These are phyloP conservation scores for Aphelenchoides avenae DNA, from an alignment of 1,140 invertebrate species.

Conservation along the genomic window DNA sequence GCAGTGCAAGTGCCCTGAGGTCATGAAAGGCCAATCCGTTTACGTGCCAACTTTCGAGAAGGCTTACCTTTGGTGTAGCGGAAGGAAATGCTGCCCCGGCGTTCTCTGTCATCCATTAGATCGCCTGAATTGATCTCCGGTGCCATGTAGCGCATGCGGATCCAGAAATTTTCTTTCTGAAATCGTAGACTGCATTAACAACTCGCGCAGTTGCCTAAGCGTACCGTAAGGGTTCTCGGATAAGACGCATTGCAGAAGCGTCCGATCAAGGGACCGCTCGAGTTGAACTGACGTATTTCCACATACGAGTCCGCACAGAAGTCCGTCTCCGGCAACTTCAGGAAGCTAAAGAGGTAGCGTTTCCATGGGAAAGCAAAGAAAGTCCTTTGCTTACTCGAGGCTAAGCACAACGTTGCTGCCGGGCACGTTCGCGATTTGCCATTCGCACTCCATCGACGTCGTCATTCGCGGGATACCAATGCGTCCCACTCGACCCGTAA, in stretches of 20 bases:
- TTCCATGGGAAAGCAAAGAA: not conserved
- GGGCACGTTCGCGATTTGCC: conserved; percentile 15
- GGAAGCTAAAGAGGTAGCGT: conserved; percentile 10
- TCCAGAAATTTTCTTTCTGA: conserved; percentile 38
- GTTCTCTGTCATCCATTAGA: not conserved
- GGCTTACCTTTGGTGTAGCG: too few relatives aligned
- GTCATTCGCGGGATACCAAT: conserved; percentile 9
- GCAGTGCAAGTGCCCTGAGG: too few relatives aligned
- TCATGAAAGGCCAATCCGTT: too few relatives aligned
- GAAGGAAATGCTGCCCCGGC: too few relatives aligned
- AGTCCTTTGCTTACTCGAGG: conserved; percentile 9
- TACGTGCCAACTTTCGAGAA: too few relatives aligned
- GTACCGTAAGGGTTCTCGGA: conserved; percentile 24
- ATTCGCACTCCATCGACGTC: conserved; percentile 29
- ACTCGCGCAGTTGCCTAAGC: too few relatives aligned
- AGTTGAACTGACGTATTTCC: conserved; percentile 39
- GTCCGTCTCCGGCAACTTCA: conserved; percentile 30
- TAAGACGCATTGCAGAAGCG: conserved; percentile 32
- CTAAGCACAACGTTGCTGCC: conserved; percentile 21
- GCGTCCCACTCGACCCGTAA: conserved; percentile 1
- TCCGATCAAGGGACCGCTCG: conserved; percentile 36
- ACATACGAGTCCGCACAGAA: conserved; percentile 47
- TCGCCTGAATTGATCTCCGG: not conserved
- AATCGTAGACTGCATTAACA: too few relatives aligned
- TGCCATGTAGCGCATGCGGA: conserved; percentile 15